Conservation (phyloP, 2,113 vertebrate species). For the Odobenus rosmarus region DNA sequence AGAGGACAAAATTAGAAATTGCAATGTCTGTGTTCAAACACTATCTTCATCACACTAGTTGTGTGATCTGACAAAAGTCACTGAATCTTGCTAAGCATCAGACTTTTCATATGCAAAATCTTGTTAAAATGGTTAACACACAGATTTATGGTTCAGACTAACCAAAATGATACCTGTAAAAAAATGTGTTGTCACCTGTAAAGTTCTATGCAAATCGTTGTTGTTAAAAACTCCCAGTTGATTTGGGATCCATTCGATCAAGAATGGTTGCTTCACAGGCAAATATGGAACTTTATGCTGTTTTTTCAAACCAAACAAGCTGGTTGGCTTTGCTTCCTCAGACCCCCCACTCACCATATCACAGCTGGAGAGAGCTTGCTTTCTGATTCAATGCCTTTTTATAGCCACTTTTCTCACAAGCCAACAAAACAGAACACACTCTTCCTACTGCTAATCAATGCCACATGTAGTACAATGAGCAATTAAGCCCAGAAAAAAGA, state of each 20-base stretch:
- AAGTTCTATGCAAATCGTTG: not conserved
- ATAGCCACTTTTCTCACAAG: constrained; percentile 64
- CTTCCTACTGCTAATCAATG: constrained; percentile 73
- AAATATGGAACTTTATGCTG: constrained; percentile 41
- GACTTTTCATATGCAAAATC: not conserved
- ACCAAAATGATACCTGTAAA: not conserved
- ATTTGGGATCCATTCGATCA: not conserved
- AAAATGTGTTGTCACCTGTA: not conserved
- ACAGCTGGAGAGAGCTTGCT: constrained; percentile 64
- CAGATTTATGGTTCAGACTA: not conserved
- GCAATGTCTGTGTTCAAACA: not conserved
- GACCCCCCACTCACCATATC: not conserved
- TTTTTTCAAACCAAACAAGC: constrained; percentile 58
- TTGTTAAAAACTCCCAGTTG: not conserved
- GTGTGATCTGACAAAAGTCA: not conserved
- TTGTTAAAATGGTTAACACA: not conserved
- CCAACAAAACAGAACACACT: constrained; percentile 64
- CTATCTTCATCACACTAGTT: not conserved
- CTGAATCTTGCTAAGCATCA: not conserved
- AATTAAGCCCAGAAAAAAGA: constrained; percentile 65
- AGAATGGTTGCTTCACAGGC: not conserved
- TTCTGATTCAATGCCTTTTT: constrained; percentile 68
- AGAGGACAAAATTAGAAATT: not conserved
- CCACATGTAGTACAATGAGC: constrained; percentile 67
- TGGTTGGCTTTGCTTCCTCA: not conserved